A percentile compares a stretch with the other conserved stretches of the same genome.
Conservation (phyloP, 2,888 invertebrate genomes). For the Baronia brevicornis region DNA sequence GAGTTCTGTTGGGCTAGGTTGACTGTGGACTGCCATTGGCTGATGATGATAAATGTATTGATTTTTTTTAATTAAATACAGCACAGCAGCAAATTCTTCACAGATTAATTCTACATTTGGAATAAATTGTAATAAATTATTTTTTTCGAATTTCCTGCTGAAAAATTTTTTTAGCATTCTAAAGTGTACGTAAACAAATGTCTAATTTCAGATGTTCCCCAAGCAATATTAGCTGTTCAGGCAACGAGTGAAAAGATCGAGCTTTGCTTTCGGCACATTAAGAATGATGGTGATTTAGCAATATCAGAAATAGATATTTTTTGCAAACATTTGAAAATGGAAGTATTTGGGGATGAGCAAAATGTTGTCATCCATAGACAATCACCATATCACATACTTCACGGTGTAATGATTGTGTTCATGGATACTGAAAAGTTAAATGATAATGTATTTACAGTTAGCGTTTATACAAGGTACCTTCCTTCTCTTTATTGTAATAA, state of each 20-base stretch:
- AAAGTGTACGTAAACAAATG: too few relatives aligned
- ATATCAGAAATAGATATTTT: conserved; percentile 33
- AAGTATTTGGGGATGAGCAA: conserved; percentile 23
- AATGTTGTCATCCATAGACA: conserved; percentile 38
- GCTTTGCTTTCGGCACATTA: conserved; percentile 38
- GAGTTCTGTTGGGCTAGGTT: too few relatives aligned
- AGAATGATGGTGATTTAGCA: conserved; percentile 17
- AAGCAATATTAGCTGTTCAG: conserved; percentile 36
- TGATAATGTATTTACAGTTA: conserved; percentile 21
- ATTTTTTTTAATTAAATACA: too few relatives aligned
- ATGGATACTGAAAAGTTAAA: conserved; percentile 17
- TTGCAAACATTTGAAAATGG: conserved; percentile 41
- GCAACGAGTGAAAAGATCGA: conserved; percentile 40
- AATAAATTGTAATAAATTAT: conserved; percentile 15
- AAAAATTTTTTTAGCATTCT: conserved; percentile 2
- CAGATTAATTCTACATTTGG: too few relatives aligned
- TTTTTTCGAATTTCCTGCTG: conserved; percentile 12
- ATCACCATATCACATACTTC: conserved; percentile 45
- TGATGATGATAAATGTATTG: too few relatives aligned
- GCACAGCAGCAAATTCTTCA: too few relatives aligned
- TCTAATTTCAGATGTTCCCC: conserved; percentile 31
- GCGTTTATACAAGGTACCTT: conserved; percentile 47
- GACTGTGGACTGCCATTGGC: too few relatives aligned
- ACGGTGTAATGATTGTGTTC: conserved; percentile 45
- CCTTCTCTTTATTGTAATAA: too few relatives aligned